Conservation (phyloP, 2,888 invertebrate genomes). For the Anarsia innoxiella region DNA sequence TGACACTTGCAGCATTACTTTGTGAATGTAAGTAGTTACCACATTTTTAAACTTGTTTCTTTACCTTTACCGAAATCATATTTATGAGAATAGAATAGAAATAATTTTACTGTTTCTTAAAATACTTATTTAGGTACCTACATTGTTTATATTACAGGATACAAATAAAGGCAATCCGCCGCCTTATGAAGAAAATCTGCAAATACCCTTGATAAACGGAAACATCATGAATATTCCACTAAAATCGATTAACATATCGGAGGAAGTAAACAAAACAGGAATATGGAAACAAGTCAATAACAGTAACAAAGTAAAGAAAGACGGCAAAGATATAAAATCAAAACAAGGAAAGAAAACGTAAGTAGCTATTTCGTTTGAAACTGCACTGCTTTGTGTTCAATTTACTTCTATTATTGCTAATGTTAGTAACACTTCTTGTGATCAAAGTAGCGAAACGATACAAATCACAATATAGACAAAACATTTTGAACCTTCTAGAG, state of each 20-base stretch:
- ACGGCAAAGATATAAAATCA: slow-evolving; percentile 51
- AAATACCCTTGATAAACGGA: slow-evolving; percentile 91
- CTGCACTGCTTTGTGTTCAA: neutral
- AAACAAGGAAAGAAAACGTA: slow-evolving; percentile 65
- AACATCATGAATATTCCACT: slow-evolving; percentile 93
- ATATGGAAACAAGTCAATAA: slow-evolving; percentile 95
- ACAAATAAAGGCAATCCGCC: slow-evolving; percentile 65
- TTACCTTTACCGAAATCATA: too few relatives aligned
- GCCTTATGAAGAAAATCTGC: slow-evolving; percentile 80
- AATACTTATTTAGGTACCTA: slow-evolving; percentile 18
- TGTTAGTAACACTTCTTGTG: too few relatives aligned
- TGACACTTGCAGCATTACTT: slow-evolving; percentile 1
- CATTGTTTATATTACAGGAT: slow-evolving; percentile 52
- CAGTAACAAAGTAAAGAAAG: slow-evolving; percentile 67
- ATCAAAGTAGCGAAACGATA: too few relatives aligned
- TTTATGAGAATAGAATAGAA: too few relatives aligned
- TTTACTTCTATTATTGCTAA: too few relatives aligned
- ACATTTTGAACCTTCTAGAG: too few relatives aligned
- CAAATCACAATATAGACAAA: too few relatives aligned
- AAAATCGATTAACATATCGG: slow-evolving; percentile 90
- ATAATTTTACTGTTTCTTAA: neutral
- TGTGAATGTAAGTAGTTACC: slow-evolving; percentile 12
- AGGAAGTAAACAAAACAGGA: slow-evolving; percentile 94
- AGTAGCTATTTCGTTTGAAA: slow-evolving; percentile 22
- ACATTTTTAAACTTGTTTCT: too few relatives aligned